phyloP scores from a whole-genome alignment of 2,888 invertebrate species.

The Myopa tessellatipennis region DNA sequence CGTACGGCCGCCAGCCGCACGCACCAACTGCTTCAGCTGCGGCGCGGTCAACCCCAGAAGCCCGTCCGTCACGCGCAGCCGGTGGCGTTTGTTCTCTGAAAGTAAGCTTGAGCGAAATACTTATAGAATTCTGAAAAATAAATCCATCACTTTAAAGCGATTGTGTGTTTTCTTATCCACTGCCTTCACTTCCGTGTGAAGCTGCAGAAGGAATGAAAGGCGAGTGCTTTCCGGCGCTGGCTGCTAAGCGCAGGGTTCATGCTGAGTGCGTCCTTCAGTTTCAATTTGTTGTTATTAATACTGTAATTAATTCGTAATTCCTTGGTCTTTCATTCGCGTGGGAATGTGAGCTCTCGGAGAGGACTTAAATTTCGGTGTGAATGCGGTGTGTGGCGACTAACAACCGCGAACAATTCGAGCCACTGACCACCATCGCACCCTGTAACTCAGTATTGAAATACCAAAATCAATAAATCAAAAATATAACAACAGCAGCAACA shows the following conservation, averaged over 20 bases:
- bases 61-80: slow-evolving; percentile 57
- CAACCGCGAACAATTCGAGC: slow-evolving; percentile 2
- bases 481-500: background rate
- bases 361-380: no score
- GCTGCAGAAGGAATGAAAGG: no score
- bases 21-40: slow-evolving; percentile 55
- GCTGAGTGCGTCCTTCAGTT: no score
- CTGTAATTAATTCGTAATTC: no score
- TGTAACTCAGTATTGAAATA: background rate
- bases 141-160: background rate
- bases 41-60: slow-evolving; percentile 53
- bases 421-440: slow-evolving; percentile 26
- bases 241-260: no score
- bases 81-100: slow-evolving; percentile 57
- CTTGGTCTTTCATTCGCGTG: no score
- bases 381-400: no score
- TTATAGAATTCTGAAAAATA: background rate
- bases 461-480: background rate
- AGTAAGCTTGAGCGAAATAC: background rate
- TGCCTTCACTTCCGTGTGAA: background rate
- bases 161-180: background rate
- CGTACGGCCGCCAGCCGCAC: slow-evolving; percentile 59
- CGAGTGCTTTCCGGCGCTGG: no score
- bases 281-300: no score
- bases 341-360: no score